These are phyloP conservation scores for Tenualosa thibaudeaui DNA, from an alignment of 2,797 vertebrate species.

Conservation along the genomic window DNA sequence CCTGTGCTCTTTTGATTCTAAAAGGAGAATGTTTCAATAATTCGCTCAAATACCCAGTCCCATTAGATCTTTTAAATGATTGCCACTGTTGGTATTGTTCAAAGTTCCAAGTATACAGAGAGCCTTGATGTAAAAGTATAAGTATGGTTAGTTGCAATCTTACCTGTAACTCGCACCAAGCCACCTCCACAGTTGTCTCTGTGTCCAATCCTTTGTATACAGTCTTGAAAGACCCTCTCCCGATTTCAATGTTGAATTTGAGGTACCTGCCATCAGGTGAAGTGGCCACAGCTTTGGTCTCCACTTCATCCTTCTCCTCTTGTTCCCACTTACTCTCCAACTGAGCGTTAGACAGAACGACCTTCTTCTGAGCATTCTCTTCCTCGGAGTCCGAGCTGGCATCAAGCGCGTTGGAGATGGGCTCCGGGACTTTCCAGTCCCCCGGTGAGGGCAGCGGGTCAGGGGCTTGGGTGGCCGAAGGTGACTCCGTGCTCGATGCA, in stretches of 20 bases:
- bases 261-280: conserved; percentile 90
- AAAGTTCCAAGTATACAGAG: background rate
- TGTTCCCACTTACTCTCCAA: conserved; percentile 52
- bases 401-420: conserved; percentile 35
- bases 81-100: background rate
- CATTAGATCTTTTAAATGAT: background rate
- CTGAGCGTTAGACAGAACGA: conserved; percentile 30
- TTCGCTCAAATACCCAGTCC: background rate
- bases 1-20: background rate
- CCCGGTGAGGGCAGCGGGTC: conserved; percentile 14
- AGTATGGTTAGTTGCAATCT: background rate
- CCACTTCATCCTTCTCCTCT: conserved; percentile 68
- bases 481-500: conserved; percentile 33
- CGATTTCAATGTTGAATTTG: conserved; percentile 94
- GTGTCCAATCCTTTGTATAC: conserved; percentile 94
- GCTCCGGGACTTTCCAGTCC: conserved; percentile 34
- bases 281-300: conserved; percentile 72
- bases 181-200: conserved; percentile 93
- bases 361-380: conserved; percentile 49
- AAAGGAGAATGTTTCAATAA: background rate
- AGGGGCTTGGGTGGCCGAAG: conserved; percentile 32
- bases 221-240: conserved; percentile 92
- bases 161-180: conserved; percentile 97
- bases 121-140: background rate
- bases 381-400: conserved; percentile 64